phyloP scores from a whole-genome alignment of 2,797 vertebrate genomes.

The Macropus fuliginosus region DNA sequence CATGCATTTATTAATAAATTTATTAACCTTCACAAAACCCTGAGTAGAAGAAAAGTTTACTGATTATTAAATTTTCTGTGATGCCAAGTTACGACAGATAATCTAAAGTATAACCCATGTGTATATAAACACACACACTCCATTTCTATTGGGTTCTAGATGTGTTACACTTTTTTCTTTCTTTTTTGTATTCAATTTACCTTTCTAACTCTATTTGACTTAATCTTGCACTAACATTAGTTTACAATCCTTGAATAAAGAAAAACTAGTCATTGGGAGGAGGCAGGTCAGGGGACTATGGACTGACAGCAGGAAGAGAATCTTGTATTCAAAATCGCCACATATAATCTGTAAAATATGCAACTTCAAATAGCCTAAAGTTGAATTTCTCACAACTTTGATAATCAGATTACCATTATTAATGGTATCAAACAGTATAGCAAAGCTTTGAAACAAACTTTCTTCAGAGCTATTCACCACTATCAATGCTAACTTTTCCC shows the following conservation, averaged over 20 bases:
- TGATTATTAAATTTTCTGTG: neutral
- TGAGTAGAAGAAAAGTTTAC: neutral
- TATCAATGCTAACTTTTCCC: conserved; percentile 16
- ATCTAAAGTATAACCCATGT: neutral
- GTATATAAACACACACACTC: neutral
- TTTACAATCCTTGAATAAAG: conserved; percentile 1
- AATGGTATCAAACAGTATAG: conserved; percentile 39
- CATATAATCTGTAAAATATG: neutral
- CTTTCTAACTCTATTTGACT: conserved; percentile 29
- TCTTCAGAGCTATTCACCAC: conserved; percentile 54
- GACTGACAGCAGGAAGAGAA: neutral
- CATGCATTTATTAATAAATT: neutral
- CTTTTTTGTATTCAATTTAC: neutral
- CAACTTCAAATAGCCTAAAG: conserved; percentile 18
- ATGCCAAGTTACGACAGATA: neutral
- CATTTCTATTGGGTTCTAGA: neutral
- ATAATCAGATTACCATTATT: conserved; percentile 18
- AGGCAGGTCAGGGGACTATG: neutral
- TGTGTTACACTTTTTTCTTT: neutral
- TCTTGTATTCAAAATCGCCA: neutral
- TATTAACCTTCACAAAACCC: neutral
- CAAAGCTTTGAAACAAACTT: conserved; percentile 35
- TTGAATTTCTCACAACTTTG: conserved; percentile 9
- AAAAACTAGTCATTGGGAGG: neutral
- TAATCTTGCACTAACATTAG: conserved; percentile 8